A percentile compares a stretch with the other conserved stretches of the same genome.
Evolutionary conservation across 2,797 vertebrate genomes (phyloP).

Genomic region (Spondyliosoma cantharus): DNA sequence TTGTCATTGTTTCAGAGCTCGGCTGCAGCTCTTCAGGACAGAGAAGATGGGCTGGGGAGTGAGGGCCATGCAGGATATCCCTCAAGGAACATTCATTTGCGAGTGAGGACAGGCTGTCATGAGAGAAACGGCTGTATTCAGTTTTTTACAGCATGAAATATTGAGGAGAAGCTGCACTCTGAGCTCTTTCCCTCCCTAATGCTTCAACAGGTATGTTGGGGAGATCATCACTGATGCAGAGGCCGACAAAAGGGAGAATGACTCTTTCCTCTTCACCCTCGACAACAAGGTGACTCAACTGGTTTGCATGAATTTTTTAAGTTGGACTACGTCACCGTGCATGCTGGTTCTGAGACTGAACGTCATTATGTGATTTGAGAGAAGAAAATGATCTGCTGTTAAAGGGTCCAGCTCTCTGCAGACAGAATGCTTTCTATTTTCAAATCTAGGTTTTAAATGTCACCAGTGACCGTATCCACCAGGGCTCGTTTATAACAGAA

Average conservation of each 20-base stretch:
- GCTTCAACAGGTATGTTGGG: constrained; percentile 89
- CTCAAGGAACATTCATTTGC: constrained; percentile 95
- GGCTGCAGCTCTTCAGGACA: constrained; percentile 94
- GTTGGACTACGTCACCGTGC: not conserved
- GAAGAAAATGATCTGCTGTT: not conserved
- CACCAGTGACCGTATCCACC: too few relatives aligned
- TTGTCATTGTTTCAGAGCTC: constrained; percentile 60
- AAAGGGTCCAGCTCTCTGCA: not conserved
- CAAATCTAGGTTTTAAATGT: too few relatives aligned
- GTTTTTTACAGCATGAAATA: constrained; percentile 11
- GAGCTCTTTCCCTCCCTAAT: not conserved
- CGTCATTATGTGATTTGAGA: not conserved
- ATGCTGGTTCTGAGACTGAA: not conserved
- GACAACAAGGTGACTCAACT: constrained; percentile 91
- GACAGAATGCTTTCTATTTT: not conserved
- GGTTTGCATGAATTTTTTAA: constrained; percentile 1
- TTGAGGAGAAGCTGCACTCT: constrained; percentile 8
- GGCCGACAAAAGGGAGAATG: constrained; percentile 93
- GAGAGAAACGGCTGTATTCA: not conserved
- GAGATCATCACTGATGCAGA: constrained; percentile 94
- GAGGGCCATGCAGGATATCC: constrained; percentile 91
- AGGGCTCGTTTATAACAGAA: too few relatives aligned
- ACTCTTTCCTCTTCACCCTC: constrained; percentile 96
- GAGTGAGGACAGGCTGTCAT: constrained; percentile 86
- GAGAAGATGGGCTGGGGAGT: constrained; percentile 96